These are phyloP conservation scores for Frankliniella intonsa DNA, from an alignment of 2,888 invertebrate species.

Conservation along the genomic window DNA sequence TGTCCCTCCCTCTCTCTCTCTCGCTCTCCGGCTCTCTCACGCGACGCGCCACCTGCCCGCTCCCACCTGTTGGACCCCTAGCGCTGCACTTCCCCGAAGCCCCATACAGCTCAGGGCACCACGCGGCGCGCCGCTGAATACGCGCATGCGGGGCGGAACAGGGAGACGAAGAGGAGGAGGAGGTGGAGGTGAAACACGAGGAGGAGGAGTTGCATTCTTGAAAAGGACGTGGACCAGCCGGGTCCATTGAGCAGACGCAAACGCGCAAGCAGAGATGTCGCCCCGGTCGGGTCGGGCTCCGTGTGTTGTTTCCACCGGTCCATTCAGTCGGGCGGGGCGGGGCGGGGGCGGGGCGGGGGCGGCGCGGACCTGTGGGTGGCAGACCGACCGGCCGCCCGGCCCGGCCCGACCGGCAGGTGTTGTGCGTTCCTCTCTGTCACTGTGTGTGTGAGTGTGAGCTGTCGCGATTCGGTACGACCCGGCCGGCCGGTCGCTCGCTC, in stretches of 20 bases:
- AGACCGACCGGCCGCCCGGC: not conserved
- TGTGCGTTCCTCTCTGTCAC: not conserved
- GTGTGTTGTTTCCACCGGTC: not conserved
- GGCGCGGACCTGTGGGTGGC: conserved; percentile 10
- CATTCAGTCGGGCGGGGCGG: not conserved
- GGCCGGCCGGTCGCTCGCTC: too few relatives aligned
- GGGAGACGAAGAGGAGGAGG: not conserved
- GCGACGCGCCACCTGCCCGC: not conserved
- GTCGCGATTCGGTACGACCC: not conserved
- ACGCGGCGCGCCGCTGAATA: too few relatives aligned
- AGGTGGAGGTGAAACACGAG: not conserved
- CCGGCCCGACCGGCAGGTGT: not conserved
- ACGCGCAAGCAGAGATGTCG: too few relatives aligned
- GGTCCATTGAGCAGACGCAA: not conserved
- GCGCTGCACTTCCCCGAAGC: too few relatives aligned
- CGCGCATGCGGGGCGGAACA: too few relatives aligned
- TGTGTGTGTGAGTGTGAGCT: not conserved
- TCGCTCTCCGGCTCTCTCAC: not conserved
- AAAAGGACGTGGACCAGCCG: not conserved
- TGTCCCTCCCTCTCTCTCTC: not conserved
- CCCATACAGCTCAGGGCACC: too few relatives aligned
- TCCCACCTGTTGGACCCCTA: not conserved
- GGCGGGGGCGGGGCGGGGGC: not conserved
- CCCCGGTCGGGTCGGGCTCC: not conserved
- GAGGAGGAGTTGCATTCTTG: not conserved